Evolutionary conservation across 2,113 vertebrate species (phyloP).

Genomic region (Ameiurus melas): DNA sequence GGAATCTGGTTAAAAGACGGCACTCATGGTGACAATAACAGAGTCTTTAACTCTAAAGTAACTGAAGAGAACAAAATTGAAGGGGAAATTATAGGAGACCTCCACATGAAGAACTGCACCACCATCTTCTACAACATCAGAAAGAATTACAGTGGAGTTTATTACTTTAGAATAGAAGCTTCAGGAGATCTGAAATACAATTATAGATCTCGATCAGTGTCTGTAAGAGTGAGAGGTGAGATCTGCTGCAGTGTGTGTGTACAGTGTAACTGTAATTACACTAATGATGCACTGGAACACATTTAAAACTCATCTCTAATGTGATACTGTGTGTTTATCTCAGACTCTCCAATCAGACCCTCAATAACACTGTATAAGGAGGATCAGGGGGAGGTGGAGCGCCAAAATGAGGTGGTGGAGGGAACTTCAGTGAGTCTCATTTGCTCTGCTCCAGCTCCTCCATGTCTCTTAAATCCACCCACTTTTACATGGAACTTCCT

Average conservation of each 20-base stretch:
- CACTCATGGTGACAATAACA: neutral
- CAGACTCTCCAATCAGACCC: too few species aligned
- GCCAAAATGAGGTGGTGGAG: too few species aligned
- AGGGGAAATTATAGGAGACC: neutral
- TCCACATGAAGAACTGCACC: slow-evolving; percentile 14
- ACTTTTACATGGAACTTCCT: too few species aligned
- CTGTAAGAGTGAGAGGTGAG: slow-evolving; percentile 4
- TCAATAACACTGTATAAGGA: too few species aligned
- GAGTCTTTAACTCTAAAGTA: slow-evolving; percentile 12
- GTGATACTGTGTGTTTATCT: too few species aligned
- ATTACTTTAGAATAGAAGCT: slow-evolving; percentile 20
- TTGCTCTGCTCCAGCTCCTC: too few species aligned
- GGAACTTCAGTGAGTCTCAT: too few species aligned
- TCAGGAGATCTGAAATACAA: neutral
- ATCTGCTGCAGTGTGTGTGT: neutral
- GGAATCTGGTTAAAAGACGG: slow-evolving; percentile 20
- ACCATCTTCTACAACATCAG: slow-evolving; percentile 27
- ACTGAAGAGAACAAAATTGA: neutral
- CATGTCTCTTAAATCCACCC: too few species aligned
- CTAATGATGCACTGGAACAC: too few species aligned
- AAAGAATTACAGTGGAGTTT: neutral
- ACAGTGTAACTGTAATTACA: too few species aligned
- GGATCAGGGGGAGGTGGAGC: too few species aligned
- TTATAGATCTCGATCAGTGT: neutral
- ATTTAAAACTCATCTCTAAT: too few species aligned